Conservation (phyloP, 2,797 vertebrate species). For the Coranthus polyacanthus region DNA sequence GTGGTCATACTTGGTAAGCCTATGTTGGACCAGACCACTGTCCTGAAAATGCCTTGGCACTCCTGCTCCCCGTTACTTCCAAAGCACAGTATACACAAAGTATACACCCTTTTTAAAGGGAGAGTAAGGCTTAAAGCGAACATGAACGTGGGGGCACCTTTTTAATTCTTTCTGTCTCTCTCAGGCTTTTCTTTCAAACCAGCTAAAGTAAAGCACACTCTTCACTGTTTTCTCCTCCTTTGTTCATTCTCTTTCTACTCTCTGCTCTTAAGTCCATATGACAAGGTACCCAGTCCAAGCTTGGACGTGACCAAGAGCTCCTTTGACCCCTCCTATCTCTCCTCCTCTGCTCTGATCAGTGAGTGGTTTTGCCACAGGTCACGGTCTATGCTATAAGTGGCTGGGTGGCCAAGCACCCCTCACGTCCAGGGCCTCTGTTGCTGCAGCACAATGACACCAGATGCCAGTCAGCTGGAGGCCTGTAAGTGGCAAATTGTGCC, state of each 20-base stretch:
- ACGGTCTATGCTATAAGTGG: slow-evolving; percentile 96
- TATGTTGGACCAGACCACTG: slow-evolving; percentile 57
- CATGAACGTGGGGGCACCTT: slow-evolving; percentile 28
- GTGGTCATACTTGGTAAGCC: slow-evolving; percentile 68
- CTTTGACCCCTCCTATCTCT: slow-evolving; percentile 21
- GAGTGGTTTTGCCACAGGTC: slow-evolving; percentile 59
- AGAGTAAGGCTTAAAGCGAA: slow-evolving; percentile 39
- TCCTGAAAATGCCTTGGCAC: slow-evolving; percentile 49
- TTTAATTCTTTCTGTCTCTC: slow-evolving; percentile 35
- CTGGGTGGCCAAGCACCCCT: slow-evolving; percentile 86
- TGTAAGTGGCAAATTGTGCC: slow-evolving; percentile 92
- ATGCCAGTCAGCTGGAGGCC: slow-evolving; percentile 80
- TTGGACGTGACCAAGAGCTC: slow-evolving; percentile 77
- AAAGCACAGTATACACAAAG: slow-evolving; percentile 43
- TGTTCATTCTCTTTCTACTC: slow-evolving; percentile 25
- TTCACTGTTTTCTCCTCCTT: slow-evolving; percentile 13
- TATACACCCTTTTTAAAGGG: slow-evolving; percentile 39
- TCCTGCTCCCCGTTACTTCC: slow-evolving; percentile 40
- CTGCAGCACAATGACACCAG: slow-evolving; percentile 45
- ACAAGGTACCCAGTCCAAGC: slow-evolving; percentile 79
- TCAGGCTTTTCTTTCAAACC: slow-evolving; percentile 59
- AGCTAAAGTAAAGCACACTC: slow-evolving; percentile 49
- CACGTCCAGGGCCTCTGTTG: slow-evolving; percentile 80
- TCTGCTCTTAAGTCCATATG: slow-evolving; percentile 52
- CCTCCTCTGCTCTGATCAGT: slow-evolving; percentile 22